Conservation (phyloP, 2,113 vertebrate species). For the Gallinago media region DNA sequence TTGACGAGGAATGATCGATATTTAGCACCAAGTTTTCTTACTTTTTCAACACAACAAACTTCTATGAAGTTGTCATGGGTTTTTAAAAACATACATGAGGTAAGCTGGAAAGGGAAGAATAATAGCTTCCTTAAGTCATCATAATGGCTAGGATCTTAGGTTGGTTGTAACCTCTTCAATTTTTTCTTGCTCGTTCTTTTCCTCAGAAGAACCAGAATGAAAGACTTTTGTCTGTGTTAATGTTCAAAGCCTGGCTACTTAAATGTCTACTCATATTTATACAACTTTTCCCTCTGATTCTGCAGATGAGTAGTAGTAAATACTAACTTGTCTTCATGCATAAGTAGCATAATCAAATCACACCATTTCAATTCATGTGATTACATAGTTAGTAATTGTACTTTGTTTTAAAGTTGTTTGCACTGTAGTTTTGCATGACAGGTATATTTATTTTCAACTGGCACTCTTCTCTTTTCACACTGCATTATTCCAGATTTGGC, state of each 20-base stretch:
- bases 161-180: background rate
- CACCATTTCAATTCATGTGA: background rate
- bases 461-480: background rate
- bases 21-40: slow-evolving; percentile 83
- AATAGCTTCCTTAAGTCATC: background rate
- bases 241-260: background rate
- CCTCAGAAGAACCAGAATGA: background rate
- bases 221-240: background rate
- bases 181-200: background rate
- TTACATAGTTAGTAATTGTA: background rate
- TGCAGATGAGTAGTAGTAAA: background rate
- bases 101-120: slow-evolving; percentile 53
- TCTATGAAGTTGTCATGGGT: slow-evolving; percentile 89
- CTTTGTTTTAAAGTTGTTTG: background rate
- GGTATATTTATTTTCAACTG: background rate
- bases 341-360: background rate
- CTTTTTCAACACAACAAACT: slow-evolving; percentile 90
- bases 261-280: background rate
- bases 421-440: background rate
- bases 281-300: background rate
- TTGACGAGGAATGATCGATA: slow-evolving; percentile 85
- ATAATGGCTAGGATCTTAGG: background rate
- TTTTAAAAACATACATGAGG: slow-evolving; percentile 84
- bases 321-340: background rate
- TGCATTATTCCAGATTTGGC: background rate